Conservation (phyloP, 1,140 invertebrate species). For the Halictus rubicundus region DNA sequence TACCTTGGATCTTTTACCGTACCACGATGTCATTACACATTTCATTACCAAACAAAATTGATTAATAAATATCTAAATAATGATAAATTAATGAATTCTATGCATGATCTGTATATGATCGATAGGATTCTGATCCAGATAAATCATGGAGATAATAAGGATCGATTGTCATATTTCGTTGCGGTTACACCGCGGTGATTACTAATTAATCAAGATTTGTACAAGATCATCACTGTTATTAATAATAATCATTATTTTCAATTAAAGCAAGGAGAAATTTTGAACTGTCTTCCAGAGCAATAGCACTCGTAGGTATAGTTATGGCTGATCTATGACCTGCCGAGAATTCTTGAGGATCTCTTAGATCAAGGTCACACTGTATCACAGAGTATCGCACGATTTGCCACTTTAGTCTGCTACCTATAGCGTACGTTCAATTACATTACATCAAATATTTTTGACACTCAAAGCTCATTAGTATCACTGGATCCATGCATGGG, state of each 20-base stretch:
- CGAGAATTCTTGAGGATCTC: conserved; percentile 4
- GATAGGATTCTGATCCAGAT: conserved; percentile 7
- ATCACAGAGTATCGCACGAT: conserved; percentile 39
- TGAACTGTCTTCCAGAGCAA: background rate
- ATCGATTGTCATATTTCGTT: conserved; percentile 3
- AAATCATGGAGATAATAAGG: background rate
- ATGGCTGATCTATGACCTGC: background rate
- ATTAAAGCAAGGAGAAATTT: background rate
- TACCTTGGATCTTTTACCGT: conserved; percentile 49
- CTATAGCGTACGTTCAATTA: conserved; percentile 46
- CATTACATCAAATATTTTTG: conserved; percentile 15
- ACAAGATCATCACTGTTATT: too few relatives aligned
- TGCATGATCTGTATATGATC: conserved; percentile 59
- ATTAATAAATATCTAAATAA: conserved; percentile 34
- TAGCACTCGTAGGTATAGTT: background rate
- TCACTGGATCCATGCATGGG: background rate
- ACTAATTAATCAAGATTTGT: background rate
- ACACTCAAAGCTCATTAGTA: background rate
- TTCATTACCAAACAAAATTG: background rate
- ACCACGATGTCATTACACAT: background rate
- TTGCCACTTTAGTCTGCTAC: conserved; percentile 77
- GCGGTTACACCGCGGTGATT: background rate
- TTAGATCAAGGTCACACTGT: conserved; percentile 52
- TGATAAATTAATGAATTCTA: conserved; percentile 55
- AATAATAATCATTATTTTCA: background rate